Evolutionary conservation across 2,113 vertebrate species (phyloP), one percentile per base, ranked within the genome.

Genomic region (Dascyllus trimaculatus): DNA sequence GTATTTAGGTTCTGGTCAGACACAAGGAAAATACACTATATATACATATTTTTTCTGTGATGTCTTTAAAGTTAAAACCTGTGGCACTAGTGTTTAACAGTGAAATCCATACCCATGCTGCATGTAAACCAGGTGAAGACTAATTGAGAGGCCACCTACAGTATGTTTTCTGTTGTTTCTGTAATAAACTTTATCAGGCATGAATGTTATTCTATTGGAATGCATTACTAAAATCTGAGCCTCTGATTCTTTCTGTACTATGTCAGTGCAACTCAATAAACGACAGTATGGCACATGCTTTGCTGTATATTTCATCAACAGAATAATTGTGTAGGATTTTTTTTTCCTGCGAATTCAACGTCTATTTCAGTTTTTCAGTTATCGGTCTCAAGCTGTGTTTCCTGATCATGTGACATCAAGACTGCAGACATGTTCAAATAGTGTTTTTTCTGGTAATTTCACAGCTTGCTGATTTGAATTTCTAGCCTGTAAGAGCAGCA

Each of bases 241-340:
- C 32, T 69, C 19, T 73, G 62, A 62, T 66, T 69, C 45, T 76
- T 78, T 60, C 29, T 86, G 74, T 81, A 85, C 15, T 11, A 8
- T 81, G 32, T 73, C 66, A 72, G 19, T 85, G 83, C 14, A 90
- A 82, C 60, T 83, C 35, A 92, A 91, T 91, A 91, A 92, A 91
- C 62, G 1, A 43, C 49, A 61, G 19, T 59, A 69, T 65, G 38
- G 2, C 15, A 40, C 22, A 49, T 77, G 19, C 1, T 58, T 25
- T 59, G 24, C 1, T 60, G 1, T 38, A 26, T 49, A 11, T 10
- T 71, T 76, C 10, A 18, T 25, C 25, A 64, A 5, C n/a, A 1
- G 3, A 54, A 40, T 11, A 26, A 5, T 32, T 18, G 10, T 15
- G 2, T 9, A 9, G 26, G 26, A n/a, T 21, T 9, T 9, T 51